Percentiles rank a stretch among this genome's conserved stretches.
phyloP scores from a whole-genome alignment of 2,797 vertebrate species.

The Erpetoichthys calabaricus region DNA sequence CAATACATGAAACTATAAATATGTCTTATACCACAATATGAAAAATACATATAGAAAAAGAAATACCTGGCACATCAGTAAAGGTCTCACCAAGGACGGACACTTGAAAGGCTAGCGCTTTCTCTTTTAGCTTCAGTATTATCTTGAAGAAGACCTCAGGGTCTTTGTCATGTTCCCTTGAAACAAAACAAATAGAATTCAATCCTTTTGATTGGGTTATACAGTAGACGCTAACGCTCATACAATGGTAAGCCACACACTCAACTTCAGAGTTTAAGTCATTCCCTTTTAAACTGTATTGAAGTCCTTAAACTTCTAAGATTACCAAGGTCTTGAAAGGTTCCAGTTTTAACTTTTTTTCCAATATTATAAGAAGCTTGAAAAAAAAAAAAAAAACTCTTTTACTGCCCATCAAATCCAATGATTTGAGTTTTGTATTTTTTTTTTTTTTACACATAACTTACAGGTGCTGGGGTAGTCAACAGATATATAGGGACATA shows the following conservation, averaged over 20 bases:
- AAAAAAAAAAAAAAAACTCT: conserved; percentile 7
- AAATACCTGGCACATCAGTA: conserved; percentile 75
- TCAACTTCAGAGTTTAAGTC: conserved; percentile 43
- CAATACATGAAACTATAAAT: conserved; percentile 46
- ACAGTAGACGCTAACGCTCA: conserved; percentile 12
- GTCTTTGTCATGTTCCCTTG: conserved; percentile 90
- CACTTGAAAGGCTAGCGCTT: conserved; percentile 58
- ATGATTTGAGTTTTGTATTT: too few relatives aligned
- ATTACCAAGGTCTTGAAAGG: conserved; percentile 48
- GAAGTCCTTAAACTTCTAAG: conserved; percentile 46
- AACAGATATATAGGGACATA: too few relatives aligned
- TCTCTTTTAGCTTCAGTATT: conserved; percentile 63
- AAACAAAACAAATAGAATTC: conserved; percentile 77
- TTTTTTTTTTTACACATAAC: too few relatives aligned
- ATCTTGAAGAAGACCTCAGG: conserved; percentile 87
- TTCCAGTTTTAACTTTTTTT: conserved; percentile 37
- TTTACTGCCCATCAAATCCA: too few relatives aligned
- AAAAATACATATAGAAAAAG: conserved; percentile 31
- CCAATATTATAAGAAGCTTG: conserved; percentile 40
- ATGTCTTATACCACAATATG: conserved; percentile 45
- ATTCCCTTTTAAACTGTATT: conserved; percentile 19
- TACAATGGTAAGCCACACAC: conserved; percentile 37
- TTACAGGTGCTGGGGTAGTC: too few relatives aligned
- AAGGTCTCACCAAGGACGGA: conserved; percentile 81
- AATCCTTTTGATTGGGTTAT: conserved; percentile 60